Evolutionary conservation across 2,113 vertebrate species (phyloP), one percentile per base, ranked within the genome.

Genomic region (Onychostoma macrolepis): DNA sequence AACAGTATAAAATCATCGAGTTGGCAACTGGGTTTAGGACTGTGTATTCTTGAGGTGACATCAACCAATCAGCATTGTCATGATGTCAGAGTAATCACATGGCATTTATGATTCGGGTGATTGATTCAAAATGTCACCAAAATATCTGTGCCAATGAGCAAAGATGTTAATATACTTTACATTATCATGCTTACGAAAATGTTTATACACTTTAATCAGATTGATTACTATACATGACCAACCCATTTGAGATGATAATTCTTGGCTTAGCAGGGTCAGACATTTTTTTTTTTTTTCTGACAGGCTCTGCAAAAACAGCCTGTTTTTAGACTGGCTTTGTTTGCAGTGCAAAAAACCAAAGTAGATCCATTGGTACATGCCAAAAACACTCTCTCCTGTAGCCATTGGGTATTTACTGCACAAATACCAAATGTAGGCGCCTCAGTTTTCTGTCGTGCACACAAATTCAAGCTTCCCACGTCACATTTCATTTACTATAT

Each of bases 371-470:
- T 13, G 13, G 26, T 19, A 48, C 19, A 24, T 45, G 58, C 24
- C 26, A 82, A 45, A 61, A 45, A 82, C 41, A 53, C 38, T 63
- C 26, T 26, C 28, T 77, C 45, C 36, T 65, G 19, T 10, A 24
- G 50, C 80, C 41, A 65, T 38, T 71, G 26, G 45, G 56, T 30
- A 63, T 80, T 87, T 74, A 38, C 30, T 58, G 7, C 43, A 17
- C 58, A 71, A 77, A 24, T 38, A 56, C 30, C 53, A 87, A 67
- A 58, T 77, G 71, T 50, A 65, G 79, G 36, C 7, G 1, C 56
- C 24, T 75, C 17, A 50, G 33, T 41, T 36, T 26, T 77, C 72
- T 13, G 2, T 24, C 74, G n/a, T 21, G 17, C 24, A 26, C 33
- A 67, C 56, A 45, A 8, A 21, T 65, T 30, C 36, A 50, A 80